phyloP scores from a whole-genome alignment of 2,888 invertebrate genomes.

The Agrotis puta region DNA sequence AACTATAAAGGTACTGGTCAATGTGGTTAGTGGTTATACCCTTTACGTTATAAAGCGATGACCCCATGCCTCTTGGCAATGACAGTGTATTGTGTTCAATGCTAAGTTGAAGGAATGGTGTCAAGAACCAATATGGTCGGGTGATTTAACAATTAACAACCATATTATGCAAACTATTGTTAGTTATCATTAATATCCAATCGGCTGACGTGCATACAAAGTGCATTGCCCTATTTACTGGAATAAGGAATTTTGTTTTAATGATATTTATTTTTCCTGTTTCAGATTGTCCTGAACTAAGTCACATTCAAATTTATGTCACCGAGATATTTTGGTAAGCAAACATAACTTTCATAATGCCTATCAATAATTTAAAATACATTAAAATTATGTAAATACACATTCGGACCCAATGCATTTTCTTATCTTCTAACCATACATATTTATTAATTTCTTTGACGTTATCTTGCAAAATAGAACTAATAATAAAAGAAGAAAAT shows the following conservation, averaged over 20 bases:
- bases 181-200: slow-evolving; percentile 23
- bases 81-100: slow-evolving; percentile 56
- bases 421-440: slow-evolving; percentile 31
- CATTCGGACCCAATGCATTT: slow-evolving; percentile 12
- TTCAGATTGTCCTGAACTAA: slow-evolving; percentile 82
- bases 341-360: slow-evolving; percentile 42
- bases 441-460: slow-evolving; percentile 35
- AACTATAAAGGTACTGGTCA: not conserved
- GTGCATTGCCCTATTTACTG: not conserved
- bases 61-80: slow-evolving; percentile 50
- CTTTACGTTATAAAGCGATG: slow-evolving; percentile 13
- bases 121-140: slow-evolving; percentile 37
- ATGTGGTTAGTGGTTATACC: not conserved
- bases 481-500: slow-evolving; percentile 26
- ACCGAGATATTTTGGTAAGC: slow-evolving; percentile 84
- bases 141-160: slow-evolving; percentile 39
- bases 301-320: slow-evolving; percentile 84
- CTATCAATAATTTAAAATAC: not conserved
- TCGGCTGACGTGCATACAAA: slow-evolving; percentile 22
- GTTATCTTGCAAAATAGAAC: slow-evolving; percentile 1
- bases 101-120: slow-evolving; percentile 53
- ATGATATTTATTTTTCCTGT: slow-evolving; percentile 69
- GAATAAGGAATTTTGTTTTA: slow-evolving; percentile 1
- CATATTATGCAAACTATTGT: slow-evolving; percentile 42
- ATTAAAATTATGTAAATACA: not conserved